Base-by-base conservation (phyloP, 2,888 invertebrate species). In the Hartigia nigra region DNA sequence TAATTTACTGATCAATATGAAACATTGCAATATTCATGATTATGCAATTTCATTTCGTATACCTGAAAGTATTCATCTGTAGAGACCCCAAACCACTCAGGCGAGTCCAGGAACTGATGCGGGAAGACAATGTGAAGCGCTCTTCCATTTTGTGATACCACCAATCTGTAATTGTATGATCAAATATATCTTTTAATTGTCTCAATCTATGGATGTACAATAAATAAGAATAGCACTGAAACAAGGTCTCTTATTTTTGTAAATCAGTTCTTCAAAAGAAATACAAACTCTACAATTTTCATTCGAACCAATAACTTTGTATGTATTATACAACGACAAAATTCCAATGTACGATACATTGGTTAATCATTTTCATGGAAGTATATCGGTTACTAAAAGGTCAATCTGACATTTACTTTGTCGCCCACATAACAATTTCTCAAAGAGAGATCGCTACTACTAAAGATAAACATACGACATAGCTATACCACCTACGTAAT, bases 11-110 rank as follows among this genome's bases (percentile, higher is more conserved):
- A 31, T 23, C 72, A 36, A 23, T 23, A 39, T 31, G 35, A 39
- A 23, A 35, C n/a, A 75, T n/a, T 37, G 12, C 12, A 39, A 37
- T 32, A 37, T 75, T 37, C 39, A 9, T 12, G 5, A 76, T 72
- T 69, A 69, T 1, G 5, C 9, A 23, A 55, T 55, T 55, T 1
- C 32, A 34, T n/a, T 72, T 12, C n/a, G n/a, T 32, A 87, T 92
- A 96, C 96, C 94, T 97, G 97, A 92, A 97, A 97, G 91, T 94
- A 96, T 90, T 97, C 97, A 90, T 97, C 96, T 39, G 96, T 96
- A 78, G 96, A 96, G 75, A 97, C 96, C 82, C 96, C 96, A 92
- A 97, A 97, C 96, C 97, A 97, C 93, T 97, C 97, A 76, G 97
- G 96, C 82, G 96, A 96, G 92, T 97, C 97, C 84, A 97, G 94